Conservation (phyloP, 2,888 invertebrate genomes). For the Acrobasis consociella region DNA sequence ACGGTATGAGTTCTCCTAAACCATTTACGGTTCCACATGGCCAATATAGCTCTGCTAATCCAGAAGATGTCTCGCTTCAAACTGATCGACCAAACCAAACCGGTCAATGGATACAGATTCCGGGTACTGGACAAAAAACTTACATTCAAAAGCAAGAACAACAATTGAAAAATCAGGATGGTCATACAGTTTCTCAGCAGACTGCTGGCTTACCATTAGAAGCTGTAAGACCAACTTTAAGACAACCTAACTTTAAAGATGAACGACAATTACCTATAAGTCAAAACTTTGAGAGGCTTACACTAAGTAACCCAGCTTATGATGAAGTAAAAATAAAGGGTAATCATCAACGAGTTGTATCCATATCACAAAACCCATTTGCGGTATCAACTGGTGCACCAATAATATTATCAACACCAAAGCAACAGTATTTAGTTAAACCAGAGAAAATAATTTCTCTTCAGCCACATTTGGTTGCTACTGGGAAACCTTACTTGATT, state of each 20-base stretch:
- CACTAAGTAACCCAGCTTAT: constrained; percentile 41
- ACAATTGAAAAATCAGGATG: constrained; percentile 42
- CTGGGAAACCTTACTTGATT: constrained; percentile 54
- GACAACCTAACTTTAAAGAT: constrained; percentile 74
- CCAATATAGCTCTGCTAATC: constrained; percentile 40
- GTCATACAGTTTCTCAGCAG: constrained; percentile 40
- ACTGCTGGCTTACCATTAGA: constrained; percentile 49
- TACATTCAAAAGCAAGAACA: constrained; percentile 38
- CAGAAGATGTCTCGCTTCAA: constrained; percentile 38
- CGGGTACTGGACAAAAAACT: constrained; percentile 34
- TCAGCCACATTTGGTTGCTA: constrained; percentile 47
- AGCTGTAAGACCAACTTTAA: constrained; percentile 56
- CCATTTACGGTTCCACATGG: constrained; percentile 63
- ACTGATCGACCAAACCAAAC: constrained; percentile 10
- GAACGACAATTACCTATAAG: constrained; percentile 71
- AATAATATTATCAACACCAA: constrained; percentile 54
- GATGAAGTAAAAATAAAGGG: constrained; percentile 41
- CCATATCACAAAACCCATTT: constrained; percentile 60
- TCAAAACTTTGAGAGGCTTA: constrained; percentile 62
- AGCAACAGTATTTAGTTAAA: constrained; percentile 53
- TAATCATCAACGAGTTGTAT: constrained; percentile 45
- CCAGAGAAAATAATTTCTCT: constrained; percentile 52
- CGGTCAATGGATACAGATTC: constrained; percentile 43
- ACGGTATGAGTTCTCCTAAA: constrained; percentile 72
- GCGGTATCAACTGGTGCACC: constrained; percentile 56